Conservation (phyloP, 2,113 vertebrate species). For the Petaurus breviceps region DNA sequence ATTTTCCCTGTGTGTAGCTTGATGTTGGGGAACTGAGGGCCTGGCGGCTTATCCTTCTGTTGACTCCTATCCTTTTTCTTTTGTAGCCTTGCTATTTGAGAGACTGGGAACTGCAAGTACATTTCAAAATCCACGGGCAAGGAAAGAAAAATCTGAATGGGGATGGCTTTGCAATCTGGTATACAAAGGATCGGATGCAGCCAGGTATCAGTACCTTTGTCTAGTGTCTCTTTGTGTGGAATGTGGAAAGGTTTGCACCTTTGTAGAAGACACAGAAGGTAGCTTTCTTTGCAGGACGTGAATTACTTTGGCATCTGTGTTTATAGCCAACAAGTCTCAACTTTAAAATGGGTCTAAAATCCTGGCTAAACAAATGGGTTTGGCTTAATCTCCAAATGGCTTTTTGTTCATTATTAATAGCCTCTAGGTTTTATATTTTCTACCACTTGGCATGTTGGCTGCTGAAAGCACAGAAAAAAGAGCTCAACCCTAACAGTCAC, state of each 20-base stretch:
- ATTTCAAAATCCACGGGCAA: constrained; percentile 96
- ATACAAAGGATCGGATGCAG: constrained; percentile 96
- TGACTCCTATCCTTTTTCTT: not conserved
- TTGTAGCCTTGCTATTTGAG: constrained; percentile 92
- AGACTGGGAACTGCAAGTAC: constrained; percentile 98
- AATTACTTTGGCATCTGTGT: constrained; percentile 15
- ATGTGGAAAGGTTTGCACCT: not conserved
- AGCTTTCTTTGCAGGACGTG: not conserved
- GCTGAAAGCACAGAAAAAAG: not conserved
- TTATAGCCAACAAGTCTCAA: constrained; percentile 8
- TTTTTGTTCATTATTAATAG: constrained; percentile 43
- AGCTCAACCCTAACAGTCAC: constrained; percentile 32
- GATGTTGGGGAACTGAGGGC: not conserved
- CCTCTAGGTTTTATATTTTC: constrained; percentile 30
- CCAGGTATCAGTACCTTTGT: constrained; percentile 83
- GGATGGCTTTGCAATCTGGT: constrained; percentile 96
- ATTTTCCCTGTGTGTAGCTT: constrained; percentile 12
- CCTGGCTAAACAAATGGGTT: constrained; percentile 35
- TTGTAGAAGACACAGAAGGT: not conserved
- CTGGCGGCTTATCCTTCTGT: not conserved
- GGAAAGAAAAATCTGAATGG: constrained; percentile 99
- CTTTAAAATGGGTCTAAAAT: constrained; percentile 38
- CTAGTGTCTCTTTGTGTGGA: not conserved
- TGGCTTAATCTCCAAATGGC: not conserved
- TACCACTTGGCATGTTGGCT: not conserved